These are phyloP conservation scores for Drosophila nebulosa DNA, from an alignment of 1,140 invertebrate genomes.

Conservation along the genomic window DNA sequence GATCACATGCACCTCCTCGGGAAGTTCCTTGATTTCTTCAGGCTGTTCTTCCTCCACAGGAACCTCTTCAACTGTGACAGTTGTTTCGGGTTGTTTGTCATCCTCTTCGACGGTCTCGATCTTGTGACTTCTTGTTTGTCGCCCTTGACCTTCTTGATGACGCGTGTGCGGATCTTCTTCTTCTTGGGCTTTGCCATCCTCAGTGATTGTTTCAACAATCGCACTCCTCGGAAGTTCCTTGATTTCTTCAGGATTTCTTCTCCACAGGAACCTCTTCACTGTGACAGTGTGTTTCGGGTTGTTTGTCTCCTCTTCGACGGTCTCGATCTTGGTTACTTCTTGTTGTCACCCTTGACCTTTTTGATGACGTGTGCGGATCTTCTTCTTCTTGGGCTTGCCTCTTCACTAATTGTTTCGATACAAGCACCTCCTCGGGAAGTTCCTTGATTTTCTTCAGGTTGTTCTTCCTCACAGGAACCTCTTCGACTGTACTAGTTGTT, in stretches of 20 bases:
- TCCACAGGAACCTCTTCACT: conserved; percentile 39
- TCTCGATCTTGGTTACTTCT: conserved; percentile 73
- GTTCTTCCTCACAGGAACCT: conserved; percentile 10
- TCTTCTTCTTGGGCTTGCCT: conserved; percentile 57
- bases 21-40: no score
- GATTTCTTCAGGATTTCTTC: neutral
- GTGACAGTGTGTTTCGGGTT: conserved; percentile 58
- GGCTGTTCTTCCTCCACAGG: no score
- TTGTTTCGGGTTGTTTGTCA: neutral
- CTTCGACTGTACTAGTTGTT: conserved; percentile 54
- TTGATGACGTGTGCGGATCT: conserved; percentile 52
- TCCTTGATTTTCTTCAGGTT: conserved; percentile 50
- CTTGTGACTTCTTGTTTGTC: conserved; percentile 7
- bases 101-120: conserved; percentile 4
- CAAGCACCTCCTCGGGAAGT: conserved; percentile 58
- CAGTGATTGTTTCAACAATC: neutral
- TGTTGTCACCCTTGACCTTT: conserved; percentile 63
- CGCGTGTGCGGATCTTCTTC: neutral
- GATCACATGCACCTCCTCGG: neutral
- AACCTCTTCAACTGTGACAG: neutral
- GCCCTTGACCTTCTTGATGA: neutral
- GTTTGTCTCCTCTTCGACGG: conserved; percentile 56
- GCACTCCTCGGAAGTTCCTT: neutral
- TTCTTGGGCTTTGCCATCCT: neutral
- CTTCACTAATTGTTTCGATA: conserved; percentile 43